phyloP scores from a whole-genome alignment of 2,888 invertebrate genomes.

The Lutraria lutraria region DNA sequence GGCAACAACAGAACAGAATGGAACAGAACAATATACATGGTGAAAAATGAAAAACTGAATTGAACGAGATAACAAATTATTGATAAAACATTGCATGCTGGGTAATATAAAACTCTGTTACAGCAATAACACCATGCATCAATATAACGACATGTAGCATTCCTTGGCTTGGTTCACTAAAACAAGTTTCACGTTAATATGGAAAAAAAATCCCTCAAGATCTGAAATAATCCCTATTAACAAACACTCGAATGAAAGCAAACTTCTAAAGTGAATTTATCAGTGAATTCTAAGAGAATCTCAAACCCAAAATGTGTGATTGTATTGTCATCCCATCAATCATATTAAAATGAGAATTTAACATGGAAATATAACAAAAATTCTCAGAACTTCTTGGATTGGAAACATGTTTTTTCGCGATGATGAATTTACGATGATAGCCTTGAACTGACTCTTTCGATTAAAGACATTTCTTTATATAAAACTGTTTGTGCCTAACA shows the following conservation, averaged over 20 bases:
- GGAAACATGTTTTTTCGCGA: too few species aligned
- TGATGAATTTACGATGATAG: too few species aligned
- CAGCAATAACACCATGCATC: neutral
- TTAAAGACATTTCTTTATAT: too few species aligned
- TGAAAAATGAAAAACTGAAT: neutral
- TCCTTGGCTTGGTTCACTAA: neutral
- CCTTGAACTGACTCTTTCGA: too few species aligned
- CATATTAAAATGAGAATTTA: too few species aligned
- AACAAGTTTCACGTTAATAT: neutral
- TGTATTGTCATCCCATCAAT: too few species aligned
- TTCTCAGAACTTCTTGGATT: too few species aligned
- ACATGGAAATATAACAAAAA: too few species aligned
- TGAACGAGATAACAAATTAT: neutral
- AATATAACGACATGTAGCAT: neutral
- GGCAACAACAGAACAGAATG: too few species aligned
- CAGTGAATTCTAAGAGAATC: neutral
- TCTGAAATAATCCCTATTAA: neutral
- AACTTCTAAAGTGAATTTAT: neutral
- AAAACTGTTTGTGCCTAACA: too few species aligned
- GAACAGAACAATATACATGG: too few species aligned
- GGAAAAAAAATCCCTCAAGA: neutral
- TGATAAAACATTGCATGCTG: constrained; percentile 7
- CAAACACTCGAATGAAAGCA: neutral
- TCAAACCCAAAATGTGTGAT: too few species aligned
- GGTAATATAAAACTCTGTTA: neutral